Conservation (phyloP, 2,113 vertebrate species). For the Peromyscus californicus region DNA sequence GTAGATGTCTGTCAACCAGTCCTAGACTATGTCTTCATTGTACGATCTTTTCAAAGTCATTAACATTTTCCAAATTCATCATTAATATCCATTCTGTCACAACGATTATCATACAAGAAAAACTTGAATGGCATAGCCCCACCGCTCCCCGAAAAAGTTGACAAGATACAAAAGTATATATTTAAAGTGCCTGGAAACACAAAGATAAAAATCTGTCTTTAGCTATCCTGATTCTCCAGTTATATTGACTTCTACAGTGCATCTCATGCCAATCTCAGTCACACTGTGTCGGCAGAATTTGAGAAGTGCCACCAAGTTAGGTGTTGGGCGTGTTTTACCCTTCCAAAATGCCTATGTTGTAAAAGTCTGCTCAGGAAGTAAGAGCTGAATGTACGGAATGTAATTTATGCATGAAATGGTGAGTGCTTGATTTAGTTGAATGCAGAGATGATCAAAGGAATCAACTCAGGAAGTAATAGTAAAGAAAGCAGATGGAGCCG, state of each 20-base stretch:
- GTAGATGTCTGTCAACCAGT: neutral
- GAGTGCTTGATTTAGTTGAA: conserved; percentile 13
- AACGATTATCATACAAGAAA: conserved; percentile 23
- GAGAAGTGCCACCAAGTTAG: conserved; percentile 1
- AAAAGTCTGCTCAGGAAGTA: conserved; percentile 40
- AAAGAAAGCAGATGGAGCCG: neutral
- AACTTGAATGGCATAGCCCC: conserved; percentile 16
- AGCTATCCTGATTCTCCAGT: conserved; percentile 14
- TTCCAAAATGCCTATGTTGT: conserved; percentile 28
- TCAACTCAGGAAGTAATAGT: neutral
- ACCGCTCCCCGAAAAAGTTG: conserved; percentile 16
- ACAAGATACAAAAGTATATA: conserved; percentile 30
- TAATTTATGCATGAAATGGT: neutral
- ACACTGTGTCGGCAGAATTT: conserved; percentile 3
- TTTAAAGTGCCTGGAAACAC: conserved; percentile 38
- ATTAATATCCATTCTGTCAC: conserved; percentile 26
- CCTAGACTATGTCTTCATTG: conserved; percentile 40
- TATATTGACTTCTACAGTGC: neutral
- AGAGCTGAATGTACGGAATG: neutral
- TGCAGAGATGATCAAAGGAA: neutral
- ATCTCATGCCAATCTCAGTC: conserved; percentile 3
- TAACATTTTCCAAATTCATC: conserved; percentile 60
- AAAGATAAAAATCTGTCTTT: conserved; percentile 61
- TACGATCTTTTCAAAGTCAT: conserved; percentile 43
- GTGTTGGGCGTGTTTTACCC: neutral